A percentile compares a stretch with the other conserved stretches of the same genome.
Conservation (phyloP, 30 jellyfish, hydroid and myxozoan genomes). For the Aurelia sp. region DNA sequence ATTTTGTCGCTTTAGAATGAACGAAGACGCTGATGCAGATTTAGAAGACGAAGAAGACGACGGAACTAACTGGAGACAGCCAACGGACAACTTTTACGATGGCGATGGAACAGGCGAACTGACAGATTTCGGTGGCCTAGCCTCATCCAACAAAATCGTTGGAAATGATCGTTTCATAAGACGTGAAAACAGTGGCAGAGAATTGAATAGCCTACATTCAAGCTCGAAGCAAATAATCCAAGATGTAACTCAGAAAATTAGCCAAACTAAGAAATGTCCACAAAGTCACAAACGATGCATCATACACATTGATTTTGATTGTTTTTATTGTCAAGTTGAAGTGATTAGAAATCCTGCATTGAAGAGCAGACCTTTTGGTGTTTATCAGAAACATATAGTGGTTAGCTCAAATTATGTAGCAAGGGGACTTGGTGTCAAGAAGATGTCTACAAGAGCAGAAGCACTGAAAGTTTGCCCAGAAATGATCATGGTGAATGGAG, state of each 20-base stretch:
- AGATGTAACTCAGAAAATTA: background rate
- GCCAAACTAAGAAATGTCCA: background rate
- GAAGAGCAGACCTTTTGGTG: constrained; percentile 63
- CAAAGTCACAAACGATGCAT: constrained; percentile 53
- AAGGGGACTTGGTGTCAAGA: constrained; percentile 68
- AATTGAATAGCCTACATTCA: background rate
- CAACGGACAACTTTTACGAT: background rate
- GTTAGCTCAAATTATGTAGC: constrained; percentile 80
- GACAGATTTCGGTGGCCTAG: background rate
- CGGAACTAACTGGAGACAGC: constrained; percentile 26
- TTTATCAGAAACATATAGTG: constrained; percentile 70
- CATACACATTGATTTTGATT: constrained; percentile 80
- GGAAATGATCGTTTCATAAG: no score
- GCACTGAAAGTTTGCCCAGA: constrained; percentile 78
- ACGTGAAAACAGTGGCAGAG: background rate
- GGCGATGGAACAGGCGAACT: background rate
- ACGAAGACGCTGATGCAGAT: background rate
- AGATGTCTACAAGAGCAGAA: constrained; percentile 59
- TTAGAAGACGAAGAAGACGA: constrained; percentile 31
- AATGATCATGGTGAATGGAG: constrained; percentile 77
- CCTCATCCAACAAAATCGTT: no score
- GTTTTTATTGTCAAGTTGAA: constrained; percentile 87
- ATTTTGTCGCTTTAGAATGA: no score
- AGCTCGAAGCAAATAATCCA: background rate
- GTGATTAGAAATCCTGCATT: constrained; percentile 70